phyloP scores from a whole-genome alignment of 2,888 invertebrate species.

The Epirrhoe alternata region DNA sequence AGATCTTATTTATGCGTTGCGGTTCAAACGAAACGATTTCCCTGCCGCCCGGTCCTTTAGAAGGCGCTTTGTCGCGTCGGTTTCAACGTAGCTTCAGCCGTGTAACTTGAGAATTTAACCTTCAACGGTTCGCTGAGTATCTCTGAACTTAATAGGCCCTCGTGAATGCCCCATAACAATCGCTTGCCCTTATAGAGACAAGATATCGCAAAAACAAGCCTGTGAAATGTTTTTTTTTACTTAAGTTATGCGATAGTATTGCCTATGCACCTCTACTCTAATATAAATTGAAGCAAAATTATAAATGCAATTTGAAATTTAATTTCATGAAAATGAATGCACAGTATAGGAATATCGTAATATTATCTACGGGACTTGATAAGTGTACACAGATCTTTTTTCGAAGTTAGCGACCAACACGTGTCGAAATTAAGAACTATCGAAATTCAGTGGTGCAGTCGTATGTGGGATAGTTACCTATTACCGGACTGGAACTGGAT shows the following conservation, averaged over 20 bases:
- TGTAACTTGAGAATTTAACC: conserved; percentile 64
- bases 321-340: no score
- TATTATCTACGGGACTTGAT: no score
- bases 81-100: conserved; percentile 38
- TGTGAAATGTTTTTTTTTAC: conserved; percentile 12
- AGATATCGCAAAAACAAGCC: conserved; percentile 31
- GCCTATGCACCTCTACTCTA: neutral
- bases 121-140: conserved; percentile 65
- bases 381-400: no score
- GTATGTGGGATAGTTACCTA: no score
- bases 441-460: no score
- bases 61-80: neutral
- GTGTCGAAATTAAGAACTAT: no score
- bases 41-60: neutral
- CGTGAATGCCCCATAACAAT: conserved; percentile 56
- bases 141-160: conserved; percentile 63
- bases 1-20: neutral
- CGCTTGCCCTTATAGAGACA: conserved; percentile 46
- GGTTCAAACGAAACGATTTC: neutral
- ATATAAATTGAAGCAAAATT: no score
- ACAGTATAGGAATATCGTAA: no score
- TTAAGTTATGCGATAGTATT: neutral
- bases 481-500: neutral
- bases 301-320: no score
- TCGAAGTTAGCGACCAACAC: no score